These are phyloP conservation scores for Ecliptopera silaceata DNA, from an alignment of 2,888 invertebrate species.

Conservation along the genomic window DNA sequence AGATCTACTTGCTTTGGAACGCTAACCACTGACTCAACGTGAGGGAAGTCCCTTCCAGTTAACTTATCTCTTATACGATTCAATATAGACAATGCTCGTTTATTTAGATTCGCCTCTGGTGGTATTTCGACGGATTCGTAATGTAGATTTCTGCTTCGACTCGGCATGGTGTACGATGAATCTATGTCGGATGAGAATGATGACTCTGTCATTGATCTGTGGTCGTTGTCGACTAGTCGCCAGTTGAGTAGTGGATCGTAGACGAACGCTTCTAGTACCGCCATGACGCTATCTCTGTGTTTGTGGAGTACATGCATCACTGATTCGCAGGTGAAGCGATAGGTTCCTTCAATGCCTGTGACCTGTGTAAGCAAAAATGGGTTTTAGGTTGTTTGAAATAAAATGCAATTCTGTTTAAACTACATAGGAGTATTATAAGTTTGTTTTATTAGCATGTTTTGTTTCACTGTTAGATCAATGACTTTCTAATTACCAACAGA, in stretches of 20 bases:
- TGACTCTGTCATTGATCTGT: conserved; percentile 67
- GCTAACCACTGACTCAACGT: conserved; percentile 87
- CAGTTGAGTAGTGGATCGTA: conserved; percentile 99
- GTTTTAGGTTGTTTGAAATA: background rate
- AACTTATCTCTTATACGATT: conserved; percentile 96
- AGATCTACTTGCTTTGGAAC: conserved; percentile 96
- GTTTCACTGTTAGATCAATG: too few relatives aligned
- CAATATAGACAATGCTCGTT: conserved; percentile 95
- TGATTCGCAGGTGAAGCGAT: conserved; percentile 96
- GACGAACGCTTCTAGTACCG: conserved; percentile 98
- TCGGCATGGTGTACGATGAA: conserved; percentile 68
- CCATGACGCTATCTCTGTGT: conserved; percentile 98
- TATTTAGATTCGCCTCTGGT: conserved; percentile 92
- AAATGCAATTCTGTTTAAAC: background rate
- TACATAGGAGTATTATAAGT: background rate
- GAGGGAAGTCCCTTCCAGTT: conserved; percentile 96
- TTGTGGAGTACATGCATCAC: conserved; percentile 96
- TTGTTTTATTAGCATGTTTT: too few relatives aligned
- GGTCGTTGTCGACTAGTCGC: conserved; percentile 86
- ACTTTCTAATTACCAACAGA: too few relatives aligned
- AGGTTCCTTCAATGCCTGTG: conserved; percentile 98
- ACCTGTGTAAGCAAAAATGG: conserved; percentile 72
- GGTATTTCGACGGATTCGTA: conserved; percentile 75
- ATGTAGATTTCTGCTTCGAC: conserved; percentile 64
- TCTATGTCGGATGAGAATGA: conserved; percentile 72